Conservation (phyloP, 37 sponge, comb jelly and placozoan genomes). For the Spongia lamella region DNA sequence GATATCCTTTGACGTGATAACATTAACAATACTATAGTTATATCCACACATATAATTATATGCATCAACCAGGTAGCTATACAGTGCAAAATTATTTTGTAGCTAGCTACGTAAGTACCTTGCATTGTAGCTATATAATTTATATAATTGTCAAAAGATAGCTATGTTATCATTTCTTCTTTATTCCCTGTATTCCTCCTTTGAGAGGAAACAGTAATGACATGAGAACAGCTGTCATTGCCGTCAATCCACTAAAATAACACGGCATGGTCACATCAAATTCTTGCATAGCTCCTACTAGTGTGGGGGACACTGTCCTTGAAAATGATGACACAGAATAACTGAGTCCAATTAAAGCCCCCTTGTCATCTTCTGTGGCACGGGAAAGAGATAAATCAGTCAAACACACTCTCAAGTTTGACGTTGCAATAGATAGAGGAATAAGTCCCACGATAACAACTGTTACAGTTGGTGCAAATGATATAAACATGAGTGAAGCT, state of each 20-base stretch:
- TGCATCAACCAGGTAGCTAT: too few species aligned
- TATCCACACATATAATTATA: too few species aligned
- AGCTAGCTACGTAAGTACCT: too few species aligned
- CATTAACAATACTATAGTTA: too few species aligned
- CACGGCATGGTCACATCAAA: constrained; percentile 28
- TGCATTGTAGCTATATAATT: too few species aligned
- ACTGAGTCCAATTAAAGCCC: constrained; percentile 69
- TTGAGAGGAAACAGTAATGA: too few species aligned
- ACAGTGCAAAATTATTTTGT: too few species aligned
- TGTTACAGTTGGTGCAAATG: constrained; percentile 32
- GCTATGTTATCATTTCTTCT: too few species aligned
- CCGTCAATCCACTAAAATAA: constrained; percentile 23
- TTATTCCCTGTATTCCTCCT: too few species aligned
- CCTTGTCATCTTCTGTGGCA: constrained; percentile 56
- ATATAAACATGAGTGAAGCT: constrained; percentile 14
- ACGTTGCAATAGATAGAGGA: constrained; percentile 56
- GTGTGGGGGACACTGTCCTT: constrained; percentile 58
- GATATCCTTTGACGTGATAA: too few species aligned
- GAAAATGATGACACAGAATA: constrained; percentile 58
- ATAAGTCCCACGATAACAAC: constrained; percentile 32
- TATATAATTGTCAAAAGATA: too few species aligned
- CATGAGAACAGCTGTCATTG: constrained; percentile 17
- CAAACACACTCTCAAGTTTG: constrained; percentile 54
- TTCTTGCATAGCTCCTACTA: constrained; percentile 67
- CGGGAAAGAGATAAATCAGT: constrained; percentile 30